Percentiles rank a stretch among this genome's conserved stretches.
phyloP scores from a whole-genome alignment of 1,140 invertebrate species.

The Solenopsis fugax region DNA sequence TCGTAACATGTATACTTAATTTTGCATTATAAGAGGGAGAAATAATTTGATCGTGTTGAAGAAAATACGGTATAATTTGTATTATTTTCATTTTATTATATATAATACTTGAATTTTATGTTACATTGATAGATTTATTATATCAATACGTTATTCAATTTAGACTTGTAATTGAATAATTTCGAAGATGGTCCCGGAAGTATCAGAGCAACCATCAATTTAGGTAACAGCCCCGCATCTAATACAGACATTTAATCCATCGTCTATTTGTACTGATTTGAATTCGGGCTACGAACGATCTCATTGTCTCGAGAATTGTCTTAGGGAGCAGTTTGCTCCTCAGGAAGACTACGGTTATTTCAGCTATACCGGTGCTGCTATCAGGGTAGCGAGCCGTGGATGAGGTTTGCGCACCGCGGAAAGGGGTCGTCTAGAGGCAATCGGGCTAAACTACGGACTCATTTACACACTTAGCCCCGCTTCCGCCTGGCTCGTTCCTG shows the following conservation, averaged over 20 bases:
- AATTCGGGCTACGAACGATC: slow-evolving; percentile 74
- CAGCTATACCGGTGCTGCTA: slow-evolving; percentile 67
- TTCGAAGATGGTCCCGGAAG: slow-evolving; percentile 24
- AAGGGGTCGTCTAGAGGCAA: slow-evolving; percentile 81
- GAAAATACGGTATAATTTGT: background rate
- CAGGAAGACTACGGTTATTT: slow-evolving; percentile 73
- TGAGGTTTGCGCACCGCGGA: slow-evolving; percentile 78
- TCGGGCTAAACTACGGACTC: slow-evolving; percentile 85
- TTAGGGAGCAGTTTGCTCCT: slow-evolving; percentile 67
- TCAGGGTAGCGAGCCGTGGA: slow-evolving; percentile 69
- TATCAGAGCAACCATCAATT: slow-evolving; percentile 48
- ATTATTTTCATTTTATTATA: slow-evolving; percentile 11
- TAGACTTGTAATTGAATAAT: slow-evolving; percentile 52
- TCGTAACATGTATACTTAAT: too few relatives aligned
- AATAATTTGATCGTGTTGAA: background rate
- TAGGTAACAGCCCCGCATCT: slow-evolving; percentile 43
- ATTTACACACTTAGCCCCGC: slow-evolving; percentile 84
- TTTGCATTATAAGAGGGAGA: background rate
- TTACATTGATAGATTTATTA: background rate
- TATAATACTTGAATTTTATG: background rate
- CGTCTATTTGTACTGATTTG: slow-evolving; percentile 70
- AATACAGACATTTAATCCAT: slow-evolving; percentile 56
- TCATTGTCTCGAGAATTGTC: slow-evolving; percentile 73
- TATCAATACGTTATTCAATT: slow-evolving; percentile 35
- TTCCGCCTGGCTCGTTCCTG: slow-evolving; percentile 77